A percentile compares a stretch with the other conserved stretches of the same genome.
phyloP scores from a whole-genome alignment of 92 coral and sea anemone species.

The Meandrina meandrites region DNA sequence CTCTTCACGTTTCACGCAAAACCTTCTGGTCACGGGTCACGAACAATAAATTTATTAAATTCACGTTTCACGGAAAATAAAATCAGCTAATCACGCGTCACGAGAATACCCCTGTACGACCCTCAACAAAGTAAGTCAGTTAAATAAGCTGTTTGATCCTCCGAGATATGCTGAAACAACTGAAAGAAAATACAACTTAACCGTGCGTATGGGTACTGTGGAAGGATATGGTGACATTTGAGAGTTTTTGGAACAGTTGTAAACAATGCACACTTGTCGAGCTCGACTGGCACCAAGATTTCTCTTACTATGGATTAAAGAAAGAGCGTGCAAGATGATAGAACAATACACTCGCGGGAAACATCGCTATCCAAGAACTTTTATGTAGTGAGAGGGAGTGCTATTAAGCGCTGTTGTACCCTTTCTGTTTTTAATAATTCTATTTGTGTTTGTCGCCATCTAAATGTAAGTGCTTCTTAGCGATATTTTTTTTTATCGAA shows the following conservation, averaged over 20 bases:
- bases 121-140: too few relatives aligned
- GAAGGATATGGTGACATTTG: not conserved
- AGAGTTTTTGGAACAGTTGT: not conserved
- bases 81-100: too few relatives aligned
- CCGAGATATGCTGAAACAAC: not conserved
- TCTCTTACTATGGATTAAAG: not conserved
- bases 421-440: too few relatives aligned
- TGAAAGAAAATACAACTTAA: not conserved
- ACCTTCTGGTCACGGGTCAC: too few relatives aligned
- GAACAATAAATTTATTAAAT: too few relatives aligned
- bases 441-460: not conserved
- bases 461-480: not conserved
- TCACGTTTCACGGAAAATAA: too few relatives aligned
- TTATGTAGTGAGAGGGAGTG: conserved; percentile 32
- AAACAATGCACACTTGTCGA: not conserved
- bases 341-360: not conserved
- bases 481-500: not conserved
- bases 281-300: not conserved
- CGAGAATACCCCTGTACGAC: too few relatives aligned
- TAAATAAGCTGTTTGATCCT: too few relatives aligned
- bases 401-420: conserved; percentile 59
- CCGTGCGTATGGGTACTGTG: too few relatives aligned
- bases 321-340: too few relatives aligned
- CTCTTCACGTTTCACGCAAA: too few relatives aligned
- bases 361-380: not conserved